Conservation (phyloP, 2,888 invertebrate genomes). For the Gastrophysa polygoni region DNA sequence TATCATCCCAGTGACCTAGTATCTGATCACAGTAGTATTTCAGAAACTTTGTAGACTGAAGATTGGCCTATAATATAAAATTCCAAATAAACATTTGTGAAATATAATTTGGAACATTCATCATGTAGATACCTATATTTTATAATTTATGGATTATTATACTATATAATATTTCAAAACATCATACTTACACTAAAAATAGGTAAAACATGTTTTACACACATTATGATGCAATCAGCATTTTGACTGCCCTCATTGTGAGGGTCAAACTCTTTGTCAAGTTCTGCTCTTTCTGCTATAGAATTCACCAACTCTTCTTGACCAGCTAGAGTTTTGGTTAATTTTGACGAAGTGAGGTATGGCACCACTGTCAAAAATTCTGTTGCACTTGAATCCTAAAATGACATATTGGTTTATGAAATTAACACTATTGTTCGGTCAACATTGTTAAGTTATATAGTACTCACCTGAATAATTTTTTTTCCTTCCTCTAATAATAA, state of each 20-base stretch:
- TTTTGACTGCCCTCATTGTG: constrained; percentile 69
- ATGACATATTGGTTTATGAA: constrained; percentile 12
- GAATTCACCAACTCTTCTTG: constrained; percentile 87
- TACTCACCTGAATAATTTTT: constrained; percentile 76
- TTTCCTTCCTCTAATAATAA: constrained; percentile 73
- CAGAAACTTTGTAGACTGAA: constrained; percentile 84
- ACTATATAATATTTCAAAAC: not conserved
- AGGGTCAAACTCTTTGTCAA: constrained; percentile 67
- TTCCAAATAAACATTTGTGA: not conserved
- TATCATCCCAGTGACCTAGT: constrained; percentile 73
- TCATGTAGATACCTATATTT: too few species aligned
- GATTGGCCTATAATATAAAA: constrained; percentile 79
- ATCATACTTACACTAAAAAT: constrained; percentile 80
- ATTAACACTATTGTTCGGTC: too few species aligned
- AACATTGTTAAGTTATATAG: too few species aligned
- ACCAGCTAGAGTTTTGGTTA: constrained; percentile 81
- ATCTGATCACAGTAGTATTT: constrained; percentile 85
- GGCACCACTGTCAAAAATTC: constrained; percentile 92
- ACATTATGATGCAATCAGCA: constrained; percentile 80
- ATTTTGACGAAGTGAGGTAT: constrained; percentile 78
- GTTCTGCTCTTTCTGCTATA: constrained; percentile 84
- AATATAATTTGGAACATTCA: not conserved
- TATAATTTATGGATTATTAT: too few species aligned
- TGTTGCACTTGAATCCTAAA: constrained; percentile 84
- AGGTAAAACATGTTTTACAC: constrained; percentile 83